Evolutionary conservation across 2,113 vertebrate genomes (phyloP).

Genomic region (Alligator sinensis): DNA sequence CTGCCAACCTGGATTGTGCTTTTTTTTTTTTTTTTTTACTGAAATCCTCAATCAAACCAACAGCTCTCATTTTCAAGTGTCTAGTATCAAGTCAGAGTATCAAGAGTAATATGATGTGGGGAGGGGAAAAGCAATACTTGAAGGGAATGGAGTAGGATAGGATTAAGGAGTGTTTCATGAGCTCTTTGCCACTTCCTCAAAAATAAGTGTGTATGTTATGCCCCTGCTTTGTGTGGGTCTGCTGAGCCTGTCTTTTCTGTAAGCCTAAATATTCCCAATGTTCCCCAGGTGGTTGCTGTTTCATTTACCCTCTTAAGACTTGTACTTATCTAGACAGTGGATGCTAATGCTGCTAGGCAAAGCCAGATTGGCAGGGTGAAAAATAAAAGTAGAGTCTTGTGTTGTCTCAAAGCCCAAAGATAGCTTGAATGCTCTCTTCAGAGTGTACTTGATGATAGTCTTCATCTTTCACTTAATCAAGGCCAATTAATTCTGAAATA

Average conservation of each 20-base stretch:
- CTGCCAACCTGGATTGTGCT: neutral
- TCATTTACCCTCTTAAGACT: neutral
- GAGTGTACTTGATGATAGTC: conserved; percentile 63
- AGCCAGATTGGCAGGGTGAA: conserved; percentile 1
- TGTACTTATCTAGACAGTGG: neutral
- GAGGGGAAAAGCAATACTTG: neutral
- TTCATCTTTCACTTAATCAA: conserved; percentile 71
- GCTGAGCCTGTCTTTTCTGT: neutral
- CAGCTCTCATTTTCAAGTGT: neutral
- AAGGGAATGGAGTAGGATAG: neutral
- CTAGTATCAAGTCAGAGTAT: neutral
- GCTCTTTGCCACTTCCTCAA: neutral
- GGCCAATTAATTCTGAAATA: conserved; percentile 65
- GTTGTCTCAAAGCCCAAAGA: conserved; percentile 50
- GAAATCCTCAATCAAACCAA: neutral
- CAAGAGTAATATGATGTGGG: neutral
- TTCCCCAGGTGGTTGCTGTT: neutral
- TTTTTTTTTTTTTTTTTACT: neutral
- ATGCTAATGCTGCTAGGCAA: conserved; percentile 50
- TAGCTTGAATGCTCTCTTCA: conserved; percentile 60
- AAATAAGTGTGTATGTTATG: neutral
- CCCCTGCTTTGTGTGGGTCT: neutral
- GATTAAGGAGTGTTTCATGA: neutral
- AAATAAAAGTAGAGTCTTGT: conserved; percentile 57
- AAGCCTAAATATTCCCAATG: neutral